Evolutionary conservation across 2,888 invertebrate species (phyloP), one percentile per base, ranked within the genome.

Genomic region (Hesperia comma): DNA sequence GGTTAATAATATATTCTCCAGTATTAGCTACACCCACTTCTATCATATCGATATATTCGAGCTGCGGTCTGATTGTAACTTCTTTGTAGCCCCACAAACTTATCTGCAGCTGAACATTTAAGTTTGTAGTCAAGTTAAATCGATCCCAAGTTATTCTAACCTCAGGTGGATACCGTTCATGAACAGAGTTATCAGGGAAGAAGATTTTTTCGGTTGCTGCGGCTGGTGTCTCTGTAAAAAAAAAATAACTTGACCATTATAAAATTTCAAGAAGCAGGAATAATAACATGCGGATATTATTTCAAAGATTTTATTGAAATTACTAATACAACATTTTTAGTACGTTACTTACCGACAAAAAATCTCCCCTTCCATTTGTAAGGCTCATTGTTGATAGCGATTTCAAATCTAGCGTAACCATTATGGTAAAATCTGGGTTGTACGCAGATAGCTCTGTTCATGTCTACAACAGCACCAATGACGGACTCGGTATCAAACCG

Each of bases 31-130:
- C 87, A 41, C 94, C 91, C 14, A 94, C 93, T 82, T 96, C 96
- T 58, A 97, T 93, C 73, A 95, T 93, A 70, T 96, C 96, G 67
- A 98, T 98, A 80, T 94, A 98, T 69, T 97, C 94, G 55, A 98
- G 89, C 78, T 97, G 95, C 0, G 98, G 98, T 77, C 90, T 80
- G 67, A 97, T 97, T 0, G 96, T 96, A 0, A 95, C 94, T 86
- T 98, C 98, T 61, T 96, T 94, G 87, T 98, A 98, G 0, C 98
- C 98, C 96, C 97, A 98, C 12, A 98, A 85, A 0, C 97, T 96
- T 74, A 98, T 96, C 73, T 95, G 95, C 0, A 98, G 94, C 56
- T 94, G 94, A 0, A 97, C 96, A 77, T 95, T 96, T 41, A 94
- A 89, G 81, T 97, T 97, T 43, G 95, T 94, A 0, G 98, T 98